These are phyloP conservation scores for Bos indicus DNA, from an alignment of 2,113 vertebrate species.

Conservation along the genomic window DNA sequence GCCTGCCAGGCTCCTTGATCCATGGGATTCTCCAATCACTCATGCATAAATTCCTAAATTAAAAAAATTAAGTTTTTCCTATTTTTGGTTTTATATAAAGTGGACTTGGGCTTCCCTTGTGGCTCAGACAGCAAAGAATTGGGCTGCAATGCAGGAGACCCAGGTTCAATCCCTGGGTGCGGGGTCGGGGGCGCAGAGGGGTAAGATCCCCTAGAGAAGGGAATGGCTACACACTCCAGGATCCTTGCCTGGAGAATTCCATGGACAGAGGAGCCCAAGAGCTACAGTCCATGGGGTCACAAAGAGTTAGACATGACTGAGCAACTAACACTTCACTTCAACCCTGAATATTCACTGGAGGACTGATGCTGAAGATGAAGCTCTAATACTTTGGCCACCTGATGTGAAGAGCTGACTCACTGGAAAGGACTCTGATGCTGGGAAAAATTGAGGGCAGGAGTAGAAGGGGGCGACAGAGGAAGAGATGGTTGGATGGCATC, in stretches of 20 bases:
- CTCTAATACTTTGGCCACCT: not conserved
- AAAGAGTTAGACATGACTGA: not conserved
- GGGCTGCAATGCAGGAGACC: not conserved
- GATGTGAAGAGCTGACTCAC: not conserved
- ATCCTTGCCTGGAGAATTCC: not conserved
- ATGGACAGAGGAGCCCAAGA: not conserved
- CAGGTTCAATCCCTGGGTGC: not conserved
- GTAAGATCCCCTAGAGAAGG: not conserved
- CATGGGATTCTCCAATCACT: not conserved
- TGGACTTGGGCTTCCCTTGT: not conserved
- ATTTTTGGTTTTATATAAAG: not conserved
- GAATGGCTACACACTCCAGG: not conserved
- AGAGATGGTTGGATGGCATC: not conserved
- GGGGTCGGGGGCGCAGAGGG: accelerated
- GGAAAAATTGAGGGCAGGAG: not conserved
- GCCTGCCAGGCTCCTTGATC: not conserved
- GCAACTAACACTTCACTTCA: not conserved
- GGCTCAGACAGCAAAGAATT: not conserved
- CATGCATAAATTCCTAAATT: not conserved
- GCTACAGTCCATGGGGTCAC: not conserved
- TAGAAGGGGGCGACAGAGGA: not conserved
- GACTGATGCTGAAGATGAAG: not conserved
- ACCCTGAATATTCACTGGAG: not conserved
- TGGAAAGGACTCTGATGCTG: not conserved
- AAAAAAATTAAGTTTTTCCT: not conserved